A percentile compares a stretch with the other conserved stretches of the same genome.
Evolutionary conservation across 2,888 invertebrate species (phyloP).

Genomic region (Tetranychus truncatus): DNA sequence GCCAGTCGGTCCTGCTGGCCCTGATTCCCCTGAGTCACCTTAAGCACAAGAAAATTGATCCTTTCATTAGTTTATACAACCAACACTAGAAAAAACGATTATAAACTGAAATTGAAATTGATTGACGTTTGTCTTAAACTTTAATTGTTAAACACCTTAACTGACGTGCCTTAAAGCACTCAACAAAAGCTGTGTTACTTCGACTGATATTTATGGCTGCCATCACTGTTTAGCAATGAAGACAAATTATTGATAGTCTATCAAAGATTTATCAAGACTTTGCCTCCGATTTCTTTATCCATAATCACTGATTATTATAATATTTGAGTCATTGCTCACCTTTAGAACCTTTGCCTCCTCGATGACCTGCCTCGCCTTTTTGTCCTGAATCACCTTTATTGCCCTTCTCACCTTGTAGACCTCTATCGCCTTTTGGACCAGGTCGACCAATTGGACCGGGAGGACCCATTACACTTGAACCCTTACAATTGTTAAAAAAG

Average conservation of each 20-base stretch:
- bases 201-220: not conserved
- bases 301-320: too few relatives aligned
- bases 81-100: not conserved
- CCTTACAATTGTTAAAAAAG: not conserved
- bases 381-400: constrained; percentile 13
- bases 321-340: not conserved
- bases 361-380: constrained; percentile 23
- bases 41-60: too few relatives aligned
- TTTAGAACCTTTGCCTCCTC: constrained; percentile 23
- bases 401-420: constrained; percentile 28
- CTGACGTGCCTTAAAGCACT: too few relatives aligned
- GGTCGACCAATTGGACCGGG: not conserved
- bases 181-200: not conserved
- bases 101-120: not conserved
- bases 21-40: not conserved
- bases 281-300: too few relatives aligned
- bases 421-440: constrained; percentile 29
- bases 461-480: not conserved
- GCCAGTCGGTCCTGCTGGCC: not conserved
- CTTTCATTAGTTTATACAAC: too few relatives aligned
- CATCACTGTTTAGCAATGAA: too few relatives aligned
- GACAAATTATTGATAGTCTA: too few relatives aligned
- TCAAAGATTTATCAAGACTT: too few relatives aligned
- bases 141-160: too few relatives aligned
- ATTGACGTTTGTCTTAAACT: not conserved